These are phyloP conservation scores for Dendrolimus punctatus DNA, from an alignment of 1,140 invertebrate genomes.

Conservation along the genomic window DNA sequence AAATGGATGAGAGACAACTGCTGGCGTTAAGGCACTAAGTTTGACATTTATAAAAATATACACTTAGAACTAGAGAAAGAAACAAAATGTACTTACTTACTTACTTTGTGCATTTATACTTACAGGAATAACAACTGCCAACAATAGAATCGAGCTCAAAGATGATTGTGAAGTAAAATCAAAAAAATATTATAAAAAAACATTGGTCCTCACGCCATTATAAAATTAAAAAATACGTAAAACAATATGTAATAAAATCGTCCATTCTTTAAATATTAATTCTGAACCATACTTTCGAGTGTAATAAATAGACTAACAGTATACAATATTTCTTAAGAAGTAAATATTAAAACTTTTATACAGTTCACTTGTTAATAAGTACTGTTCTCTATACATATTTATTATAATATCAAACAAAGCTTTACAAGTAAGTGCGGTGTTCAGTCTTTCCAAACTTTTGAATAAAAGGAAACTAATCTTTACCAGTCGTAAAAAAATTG, in stretches of 20 bases:
- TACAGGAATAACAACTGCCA: not conserved
- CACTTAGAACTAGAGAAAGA: constrained; percentile 6
- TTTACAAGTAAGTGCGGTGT: constrained; percentile 33
- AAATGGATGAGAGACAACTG: too few relatives aligned
- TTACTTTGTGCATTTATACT: not conserved
- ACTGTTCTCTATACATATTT: constrained; percentile 10
- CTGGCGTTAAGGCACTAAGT: constrained; percentile 12
- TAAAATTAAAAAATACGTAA: constrained; percentile 3
- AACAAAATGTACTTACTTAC: too few relatives aligned
- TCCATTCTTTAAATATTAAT: not conserved
- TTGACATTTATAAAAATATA: constrained; percentile 8
- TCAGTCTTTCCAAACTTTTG: constrained; percentile 51
- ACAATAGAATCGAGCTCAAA: not conserved
- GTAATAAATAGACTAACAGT: too few relatives aligned
- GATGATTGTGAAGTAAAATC: not conserved
- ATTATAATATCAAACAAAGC: constrained; percentile 40
- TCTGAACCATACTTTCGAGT: not conserved
- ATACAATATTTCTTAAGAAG: not conserved
- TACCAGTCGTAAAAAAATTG: not conserved
- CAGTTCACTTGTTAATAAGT: constrained; percentile 20
- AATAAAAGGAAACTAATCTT: not conserved
- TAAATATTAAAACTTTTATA: not conserved
- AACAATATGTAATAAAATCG: not conserved
- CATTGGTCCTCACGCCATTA: constrained; percentile 12
- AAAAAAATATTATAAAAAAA: constrained; percentile 4